phyloP scores from a whole-genome alignment of 2,797 vertebrate genomes.

The Pangasius mekongensis region DNA sequence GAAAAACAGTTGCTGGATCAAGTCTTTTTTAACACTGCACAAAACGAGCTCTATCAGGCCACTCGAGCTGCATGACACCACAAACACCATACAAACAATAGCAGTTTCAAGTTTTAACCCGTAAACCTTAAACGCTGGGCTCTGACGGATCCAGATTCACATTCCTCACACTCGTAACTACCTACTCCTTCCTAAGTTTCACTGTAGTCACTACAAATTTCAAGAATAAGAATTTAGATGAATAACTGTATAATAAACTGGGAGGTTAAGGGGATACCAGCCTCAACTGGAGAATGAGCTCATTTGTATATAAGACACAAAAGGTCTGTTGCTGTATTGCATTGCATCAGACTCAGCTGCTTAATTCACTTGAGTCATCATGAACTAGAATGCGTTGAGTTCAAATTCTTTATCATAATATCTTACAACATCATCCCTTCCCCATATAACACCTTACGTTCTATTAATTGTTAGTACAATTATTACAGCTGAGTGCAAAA shows the following conservation, averaged over 20 bases:
- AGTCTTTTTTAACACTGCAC: slow-evolving; percentile 50
- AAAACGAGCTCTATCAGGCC: slow-evolving; percentile 43
- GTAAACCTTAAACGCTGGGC: not conserved
- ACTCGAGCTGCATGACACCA: slow-evolving; percentile 30
- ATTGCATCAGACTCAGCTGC: slow-evolving; percentile 14
- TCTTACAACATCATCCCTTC: not conserved
- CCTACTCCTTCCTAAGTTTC: not conserved
- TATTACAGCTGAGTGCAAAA: not conserved
- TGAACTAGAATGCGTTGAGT: slow-evolving; percentile 15
- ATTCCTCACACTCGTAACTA: not conserved
- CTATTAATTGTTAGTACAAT: not conserved
- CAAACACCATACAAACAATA: slow-evolving; percentile 24
- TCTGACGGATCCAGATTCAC: not conserved
- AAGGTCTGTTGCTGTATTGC: not conserved
- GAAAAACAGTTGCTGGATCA: slow-evolving; percentile 52
- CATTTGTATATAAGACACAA: slow-evolving; percentile 19
- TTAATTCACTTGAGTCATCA: slow-evolving; percentile 32
- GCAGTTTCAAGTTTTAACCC: not conserved
- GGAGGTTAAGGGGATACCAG: not conserved
- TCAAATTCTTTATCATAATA: not conserved
- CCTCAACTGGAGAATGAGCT: not conserved
- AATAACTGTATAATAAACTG: not conserved
- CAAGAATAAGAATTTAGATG: not conserved
- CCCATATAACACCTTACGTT: not conserved
- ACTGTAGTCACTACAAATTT: not conserved